These are phyloP conservation scores for Chloroceryle inda DNA, from an alignment of 2,797 vertebrate genomes.

Conservation along the genomic window DNA sequence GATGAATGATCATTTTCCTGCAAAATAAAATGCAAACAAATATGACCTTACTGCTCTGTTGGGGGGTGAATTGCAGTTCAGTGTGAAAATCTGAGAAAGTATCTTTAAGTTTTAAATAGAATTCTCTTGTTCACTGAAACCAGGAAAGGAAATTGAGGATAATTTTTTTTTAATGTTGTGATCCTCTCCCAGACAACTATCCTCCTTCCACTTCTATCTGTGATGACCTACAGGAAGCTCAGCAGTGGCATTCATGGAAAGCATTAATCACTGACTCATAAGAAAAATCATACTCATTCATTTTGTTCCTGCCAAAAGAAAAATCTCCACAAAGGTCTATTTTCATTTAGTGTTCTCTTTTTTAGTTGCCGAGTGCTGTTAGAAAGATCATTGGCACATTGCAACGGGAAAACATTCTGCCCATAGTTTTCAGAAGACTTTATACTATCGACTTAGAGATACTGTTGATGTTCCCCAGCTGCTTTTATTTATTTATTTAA, in stretches of 20 bases:
- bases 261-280: conserved; percentile 37
- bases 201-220: conserved; percentile 12
- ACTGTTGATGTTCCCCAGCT: background rate
- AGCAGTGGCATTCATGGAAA: background rate
- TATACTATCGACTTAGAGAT: background rate
- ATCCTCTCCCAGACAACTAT: background rate
- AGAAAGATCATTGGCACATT: background rate
- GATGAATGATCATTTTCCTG: background rate
- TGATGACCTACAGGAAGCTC: conserved; percentile 40
- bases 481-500: conserved; percentile 51
- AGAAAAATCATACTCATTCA: conserved; percentile 18
- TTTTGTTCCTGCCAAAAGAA: conserved; percentile 29
- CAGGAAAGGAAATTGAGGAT: background rate
- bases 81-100: background rate
- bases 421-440: background rate
- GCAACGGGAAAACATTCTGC: background rate
- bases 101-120: conserved; percentile 4
- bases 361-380: background rate
- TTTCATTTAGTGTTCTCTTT: background rate
- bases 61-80: background rate
- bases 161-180: background rate
- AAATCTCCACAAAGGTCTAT: background rate
- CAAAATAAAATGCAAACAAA: background rate
- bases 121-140: background rate
- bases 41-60: background rate